A percentile compares a stretch with the other conserved stretches of the same genome.
phyloP scores from a whole-genome alignment of 2,797 vertebrate species.

The Pelochelys cantorii region DNA sequence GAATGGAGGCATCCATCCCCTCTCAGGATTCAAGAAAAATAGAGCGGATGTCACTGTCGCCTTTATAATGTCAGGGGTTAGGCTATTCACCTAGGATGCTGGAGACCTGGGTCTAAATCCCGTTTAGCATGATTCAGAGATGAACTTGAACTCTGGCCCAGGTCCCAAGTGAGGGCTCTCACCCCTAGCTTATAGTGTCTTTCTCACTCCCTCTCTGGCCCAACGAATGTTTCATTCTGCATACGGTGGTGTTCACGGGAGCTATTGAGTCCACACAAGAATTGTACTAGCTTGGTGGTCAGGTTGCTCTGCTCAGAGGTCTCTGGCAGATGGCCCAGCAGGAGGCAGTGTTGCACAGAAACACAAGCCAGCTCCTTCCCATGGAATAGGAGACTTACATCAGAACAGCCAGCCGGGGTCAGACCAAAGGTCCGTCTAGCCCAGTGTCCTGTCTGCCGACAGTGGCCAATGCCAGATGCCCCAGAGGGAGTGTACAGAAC shows the following conservation, averaged over 20 bases:
- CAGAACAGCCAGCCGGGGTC: too few species aligned
- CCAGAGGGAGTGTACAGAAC: too few species aligned
- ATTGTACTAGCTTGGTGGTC: not conserved
- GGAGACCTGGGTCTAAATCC: not conserved
- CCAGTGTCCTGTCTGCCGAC: too few species aligned
- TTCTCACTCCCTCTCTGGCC: not conserved
- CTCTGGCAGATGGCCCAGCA: not conserved
- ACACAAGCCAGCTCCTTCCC: not conserved
- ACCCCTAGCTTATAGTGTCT: not conserved
- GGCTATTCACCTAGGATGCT: not conserved
- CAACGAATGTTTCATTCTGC: not conserved
- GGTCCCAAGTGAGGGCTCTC: not conserved
- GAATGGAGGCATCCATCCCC: too few species aligned
- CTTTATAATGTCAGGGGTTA: not conserved
- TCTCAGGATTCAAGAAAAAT: not conserved
- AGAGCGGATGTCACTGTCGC: not conserved
- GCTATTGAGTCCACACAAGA: not conserved
- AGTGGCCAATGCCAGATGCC: too few species aligned
- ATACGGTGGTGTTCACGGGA: not conserved
- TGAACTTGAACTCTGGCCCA: not conserved
- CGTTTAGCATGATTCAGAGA: not conserved
- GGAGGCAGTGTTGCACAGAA: accelerated
- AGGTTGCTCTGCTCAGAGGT: not conserved
- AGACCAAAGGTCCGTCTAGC: too few species aligned
- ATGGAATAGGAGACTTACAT: accelerated